phyloP scores from a whole-genome alignment of 2,113 vertebrate species.

The Cervus canadensis region DNA sequence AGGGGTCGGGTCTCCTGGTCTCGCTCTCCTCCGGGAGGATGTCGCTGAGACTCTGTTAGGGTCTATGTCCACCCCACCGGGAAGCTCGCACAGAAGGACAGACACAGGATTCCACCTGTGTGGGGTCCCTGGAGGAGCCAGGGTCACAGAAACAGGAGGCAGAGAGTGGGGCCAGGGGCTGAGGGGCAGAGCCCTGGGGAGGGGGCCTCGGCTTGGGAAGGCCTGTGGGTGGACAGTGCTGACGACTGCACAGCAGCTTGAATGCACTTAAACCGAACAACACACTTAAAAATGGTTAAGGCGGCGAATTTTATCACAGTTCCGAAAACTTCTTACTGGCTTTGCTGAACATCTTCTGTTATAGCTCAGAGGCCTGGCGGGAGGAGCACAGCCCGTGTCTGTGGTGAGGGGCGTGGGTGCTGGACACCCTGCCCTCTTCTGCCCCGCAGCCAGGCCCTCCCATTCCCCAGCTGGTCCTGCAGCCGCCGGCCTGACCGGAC shows the following conservation, averaged over 20 bases:
- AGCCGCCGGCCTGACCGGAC: not conserved
- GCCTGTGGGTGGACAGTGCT: not conserved
- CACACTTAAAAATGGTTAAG: not conserved
- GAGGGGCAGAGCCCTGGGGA: no score
- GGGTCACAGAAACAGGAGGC: not conserved
- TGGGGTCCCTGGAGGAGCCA: not conserved
- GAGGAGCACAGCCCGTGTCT: accelerated
- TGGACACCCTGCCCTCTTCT: not conserved
- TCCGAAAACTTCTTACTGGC: no score
- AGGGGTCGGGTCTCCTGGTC: not conserved
- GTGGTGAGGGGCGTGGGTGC: accelerated
- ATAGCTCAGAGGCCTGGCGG: not conserved
- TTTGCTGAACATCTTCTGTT: not conserved
- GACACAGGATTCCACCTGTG: no score
- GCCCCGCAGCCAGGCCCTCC: accelerated
- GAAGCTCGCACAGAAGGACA: not conserved
- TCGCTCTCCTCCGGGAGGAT: not conserved
- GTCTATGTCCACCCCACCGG: accelerated
- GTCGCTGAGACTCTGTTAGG: accelerated
- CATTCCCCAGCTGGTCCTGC: not conserved
- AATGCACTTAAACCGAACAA: no score
- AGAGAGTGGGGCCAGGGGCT: accelerated
- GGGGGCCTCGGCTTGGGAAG: not conserved
- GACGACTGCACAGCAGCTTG: accelerated
- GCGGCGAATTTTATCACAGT: not conserved